Evolutionary conservation across 2,113 vertebrate genomes (phyloP), one percentile per base, ranked within the genome.

Genomic region (Gymnarchus niloticus): DNA sequence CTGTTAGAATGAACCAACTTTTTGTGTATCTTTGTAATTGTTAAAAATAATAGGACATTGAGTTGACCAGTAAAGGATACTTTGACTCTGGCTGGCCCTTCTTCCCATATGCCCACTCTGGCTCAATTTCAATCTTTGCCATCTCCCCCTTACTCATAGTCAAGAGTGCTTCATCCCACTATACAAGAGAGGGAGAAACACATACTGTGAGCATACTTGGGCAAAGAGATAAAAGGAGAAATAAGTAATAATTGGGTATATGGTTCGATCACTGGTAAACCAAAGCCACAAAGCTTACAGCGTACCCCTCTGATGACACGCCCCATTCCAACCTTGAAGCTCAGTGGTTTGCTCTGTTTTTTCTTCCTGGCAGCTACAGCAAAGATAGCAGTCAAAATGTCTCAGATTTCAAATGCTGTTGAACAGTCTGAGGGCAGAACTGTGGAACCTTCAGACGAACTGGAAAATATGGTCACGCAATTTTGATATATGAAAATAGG

Each of bases 121-220:
- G 91, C 88, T 99, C 97, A 0, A 99, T 99, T 90, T 98, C 97
- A 89, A 99, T 83, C n/a, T 94, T 94, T 5, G 97, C 96, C 0
- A 96, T 98, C 90, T 99, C 98, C 9, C 98, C 98, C 93, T 98
- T 99, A 89, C 96, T 99, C 98, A 99, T 99, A 0, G 96, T 98
- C 69, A 99, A 85, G 19, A 99, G 90, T 0, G 92, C 98, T 91
- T 99, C 97, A 4, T 99, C 98, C 98, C 98, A 99, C 98, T 99
- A 85, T 8, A 78, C 8, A 21, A 54, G 7, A 85, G 41, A 25
- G 14, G 19, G 23, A 73, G 85, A 3, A 6, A 25, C 6, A 85
- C 88, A 59, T 6, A 5, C 21, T 21, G 3, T 8, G 9, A 21
- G 56, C 48, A 9, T 37, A 19, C 78, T 59, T 23, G 6, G 51